Evolutionary conservation across 2,888 invertebrate genomes (phyloP).

Genomic region (Sminthurinus aureus): DNA sequence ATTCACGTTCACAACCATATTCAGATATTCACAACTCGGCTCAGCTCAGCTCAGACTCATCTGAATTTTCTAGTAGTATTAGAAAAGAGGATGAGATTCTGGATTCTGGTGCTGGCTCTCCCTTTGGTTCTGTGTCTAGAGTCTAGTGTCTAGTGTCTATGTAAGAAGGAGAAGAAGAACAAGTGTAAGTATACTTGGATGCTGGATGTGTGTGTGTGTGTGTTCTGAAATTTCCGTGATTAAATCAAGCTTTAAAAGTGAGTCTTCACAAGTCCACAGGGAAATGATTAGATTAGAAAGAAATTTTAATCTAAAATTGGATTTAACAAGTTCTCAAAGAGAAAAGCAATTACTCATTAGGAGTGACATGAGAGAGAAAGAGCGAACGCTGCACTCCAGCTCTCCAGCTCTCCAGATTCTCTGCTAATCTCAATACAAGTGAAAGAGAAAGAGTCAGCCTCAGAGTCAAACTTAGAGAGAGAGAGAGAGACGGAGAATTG

Average conservation of each 20-base stretch:
- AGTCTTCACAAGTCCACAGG: conserved; percentile 42
- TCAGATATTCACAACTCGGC: too few species aligned
- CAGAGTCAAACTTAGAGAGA: neutral
- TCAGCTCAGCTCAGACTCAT: neutral
- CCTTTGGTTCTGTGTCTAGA: conserved; percentile 4
- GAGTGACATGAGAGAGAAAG: conserved; percentile 45
- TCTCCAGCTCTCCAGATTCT: neutral
- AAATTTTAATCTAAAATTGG: conserved; percentile 55
- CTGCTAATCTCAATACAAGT: conserved; percentile 43
- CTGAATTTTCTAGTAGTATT: neutral
- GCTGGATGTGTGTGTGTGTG: too few species aligned
- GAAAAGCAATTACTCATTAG: conserved; percentile 55
- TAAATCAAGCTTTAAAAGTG: conserved; percentile 42
- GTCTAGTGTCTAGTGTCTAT: too few species aligned
- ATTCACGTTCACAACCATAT: neutral
- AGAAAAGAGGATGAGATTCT: neutral
- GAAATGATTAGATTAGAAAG: conserved; percentile 56
- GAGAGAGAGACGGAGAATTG: neutral
- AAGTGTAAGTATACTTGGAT: too few species aligned
- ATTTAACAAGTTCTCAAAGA: conserved; percentile 44
- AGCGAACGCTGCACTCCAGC: conserved; percentile 23
- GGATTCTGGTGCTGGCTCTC: neutral
- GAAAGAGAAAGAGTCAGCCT: neutral
- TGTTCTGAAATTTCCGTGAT: conserved; percentile 4
- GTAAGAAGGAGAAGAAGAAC: too few species aligned